A percentile compares a stretch with the other conserved stretches of the same genome.
Conservation (phyloP, 2,113 vertebrate species). For the Phocoena sinus region DNA sequence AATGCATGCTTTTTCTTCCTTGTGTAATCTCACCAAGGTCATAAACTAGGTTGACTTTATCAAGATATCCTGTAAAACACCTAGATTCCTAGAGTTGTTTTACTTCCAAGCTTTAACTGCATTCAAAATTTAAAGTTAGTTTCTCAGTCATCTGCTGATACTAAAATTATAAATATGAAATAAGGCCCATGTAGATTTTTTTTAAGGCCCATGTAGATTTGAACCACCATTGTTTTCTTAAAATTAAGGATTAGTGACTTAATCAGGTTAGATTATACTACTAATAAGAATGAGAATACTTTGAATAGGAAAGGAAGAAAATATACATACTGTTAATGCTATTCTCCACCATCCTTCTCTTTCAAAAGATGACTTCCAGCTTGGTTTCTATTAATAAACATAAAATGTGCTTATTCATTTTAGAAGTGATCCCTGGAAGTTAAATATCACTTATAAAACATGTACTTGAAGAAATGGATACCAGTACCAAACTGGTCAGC, state of each 20-base stretch:
- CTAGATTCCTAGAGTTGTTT: not conserved
- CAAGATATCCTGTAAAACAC: not conserved
- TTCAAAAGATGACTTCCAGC: slow-evolving; percentile 21
- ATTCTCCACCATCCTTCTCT: slow-evolving; percentile 81
- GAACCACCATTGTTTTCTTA: not conserved
- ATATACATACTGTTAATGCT: slow-evolving; percentile 76
- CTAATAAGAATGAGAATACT: not conserved
- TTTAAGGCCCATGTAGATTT: not conserved
- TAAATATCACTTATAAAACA: slow-evolving; percentile 6
- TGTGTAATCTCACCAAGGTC: not conserved
- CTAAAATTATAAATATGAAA: slow-evolving; percentile 18
- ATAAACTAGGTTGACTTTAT: not conserved
- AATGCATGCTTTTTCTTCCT: not conserved
- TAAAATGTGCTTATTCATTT: slow-evolving; percentile 11
- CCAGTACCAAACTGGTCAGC: not conserved
- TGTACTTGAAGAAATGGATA: slow-evolving; percentile 36
- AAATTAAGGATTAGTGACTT: not conserved
- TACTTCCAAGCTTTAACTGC: not conserved
- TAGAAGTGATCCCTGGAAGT: not conserved
- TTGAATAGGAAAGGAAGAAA: not conserved
- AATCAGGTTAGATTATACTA: not conserved
- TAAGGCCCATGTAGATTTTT: not conserved
- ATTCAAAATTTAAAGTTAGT: slow-evolving; percentile 21
- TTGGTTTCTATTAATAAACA: slow-evolving; percentile 67
- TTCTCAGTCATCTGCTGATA: not conserved